Base-by-base conservation (phyloP, 2,888 invertebrate species). In the Malachius bipustulatus region DNA sequence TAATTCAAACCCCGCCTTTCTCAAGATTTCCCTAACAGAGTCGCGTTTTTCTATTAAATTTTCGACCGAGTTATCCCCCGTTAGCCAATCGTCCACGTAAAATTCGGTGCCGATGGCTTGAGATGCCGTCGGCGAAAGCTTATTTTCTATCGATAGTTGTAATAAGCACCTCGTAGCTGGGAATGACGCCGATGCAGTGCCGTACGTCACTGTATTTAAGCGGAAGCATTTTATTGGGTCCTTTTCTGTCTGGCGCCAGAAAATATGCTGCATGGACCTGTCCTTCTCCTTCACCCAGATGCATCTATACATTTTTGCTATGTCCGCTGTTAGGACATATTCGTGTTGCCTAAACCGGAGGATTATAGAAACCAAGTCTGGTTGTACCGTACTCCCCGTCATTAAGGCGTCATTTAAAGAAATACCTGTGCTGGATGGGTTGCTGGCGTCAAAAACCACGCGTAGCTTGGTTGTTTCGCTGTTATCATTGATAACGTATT, bases 31-130 rank as follows among this genome's bases (percentile, higher is more conserved):
- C 8, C n/a, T 8, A 24, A 24, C n/a, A n/a, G 8, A 8, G n/a
- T 24, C n/a, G 8, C n/a, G 8, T 24, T 8, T 24, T 24, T 8
- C n/a, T 24, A 8, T 24, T 8, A 24, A n/a, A 24, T 8, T n/a
- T 24, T 24, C 24, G n/a, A 24, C 24, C n/a, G 24, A 24, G n/a
- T 29, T 11, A 29, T 9, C 6, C 11, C 29, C 29, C 6, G 29
- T 29, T 29, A 29, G 11, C 11, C 8, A 6, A 11, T 29, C 11
- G 29, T 29, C 29, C 8, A 29, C 29, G 29, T 29, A 29, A 10
- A 10, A 9, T 9, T 29, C 29, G 6, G 6, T 6, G 8, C 6
- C 11, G 8, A 29, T 29, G 8, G 10, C 10, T 10, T 29, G 8
- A n/a, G 29, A 8, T 10, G 6, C 29, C 10, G 11, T 6, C 8